Base-by-base conservation (phyloP, 1,140 invertebrate genomes). In the Linepithema humile region DNA sequence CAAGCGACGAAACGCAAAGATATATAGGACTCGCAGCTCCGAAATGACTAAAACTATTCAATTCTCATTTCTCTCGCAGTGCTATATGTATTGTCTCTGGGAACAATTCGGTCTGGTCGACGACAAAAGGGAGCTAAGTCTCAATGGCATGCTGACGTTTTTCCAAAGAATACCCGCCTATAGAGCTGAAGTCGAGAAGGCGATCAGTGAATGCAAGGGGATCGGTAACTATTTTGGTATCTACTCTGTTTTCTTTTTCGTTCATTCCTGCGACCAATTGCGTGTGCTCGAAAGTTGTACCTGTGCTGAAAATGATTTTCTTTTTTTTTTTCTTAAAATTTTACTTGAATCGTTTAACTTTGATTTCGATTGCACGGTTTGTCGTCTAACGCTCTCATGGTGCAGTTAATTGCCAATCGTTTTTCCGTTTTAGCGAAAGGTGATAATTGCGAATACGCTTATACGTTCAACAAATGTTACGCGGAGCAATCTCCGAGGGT, bases 21-120 rank as follows among this genome's bases (percentile, higher is more conserved):
- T 65, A 38, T 23, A 2, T n/a, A n/a, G 17, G 17, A 62, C 6
- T 15, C 7, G 9, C 5, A 32, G 45, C 50, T 74, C 2, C 20
- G 7, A n/a, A 38, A n/a, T 32, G 4, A 77, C 50, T 77, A 55
- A 23, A 55, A 55, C n/a, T n/a, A n/a, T n/a, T n/a, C n/a, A 9
- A 55, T 23, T 38, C n/a, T n/a, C 6, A 20, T 53, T 3, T 57
- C 43, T 84, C 23, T 72, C 65, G n/a, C 77, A 93, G 92, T 93
- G 92, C 80, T 93, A 93, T 78, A 93, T 93, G 92, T 93, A 93
- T 70, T 93, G 92, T 59, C 85, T 93, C 0, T 93, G 92, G 92
- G 91, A 93, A 77, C 91, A 93, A 92, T 93, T 93, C 70, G 92
- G 92, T 7, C 70, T 93, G n/a, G 87, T 93, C 10, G 92, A 93